A percentile compares a stretch with the other conserved stretches of the same genome.
Conservation (phyloP, 2,113 vertebrate genomes). For the Melanerpes formicivorus region DNA sequence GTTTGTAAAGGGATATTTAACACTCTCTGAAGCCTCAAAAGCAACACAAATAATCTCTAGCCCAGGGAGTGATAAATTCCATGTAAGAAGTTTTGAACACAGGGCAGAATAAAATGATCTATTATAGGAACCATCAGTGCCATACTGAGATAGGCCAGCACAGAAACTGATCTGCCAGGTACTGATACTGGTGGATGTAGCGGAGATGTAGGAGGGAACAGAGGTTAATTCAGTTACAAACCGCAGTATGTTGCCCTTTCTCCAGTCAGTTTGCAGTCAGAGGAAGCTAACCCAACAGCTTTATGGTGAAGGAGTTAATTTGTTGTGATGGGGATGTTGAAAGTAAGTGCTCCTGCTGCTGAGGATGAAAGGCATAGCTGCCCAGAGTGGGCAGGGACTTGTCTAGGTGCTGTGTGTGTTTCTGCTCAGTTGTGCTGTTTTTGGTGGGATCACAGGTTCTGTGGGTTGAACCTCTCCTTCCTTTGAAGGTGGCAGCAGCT, state of each 20-base stretch:
- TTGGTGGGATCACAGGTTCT: neutral
- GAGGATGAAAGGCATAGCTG: neutral
- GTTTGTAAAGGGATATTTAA: neutral
- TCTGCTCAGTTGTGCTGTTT: neutral
- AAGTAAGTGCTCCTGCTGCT: neutral
- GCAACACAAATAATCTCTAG: neutral
- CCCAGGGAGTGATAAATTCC: neutral
- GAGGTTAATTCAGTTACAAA: neutral
- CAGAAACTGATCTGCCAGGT: neutral
- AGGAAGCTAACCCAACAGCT: neutral
- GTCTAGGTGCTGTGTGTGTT: neutral
- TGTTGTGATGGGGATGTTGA: neutral
- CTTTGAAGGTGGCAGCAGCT: neutral
- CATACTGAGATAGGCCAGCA: neutral
- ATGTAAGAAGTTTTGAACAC: neutral
- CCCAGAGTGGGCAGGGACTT: neutral
- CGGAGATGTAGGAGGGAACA: neutral
- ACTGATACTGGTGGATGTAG: accelerated
- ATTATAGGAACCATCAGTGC: neutral
- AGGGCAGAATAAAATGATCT: neutral
- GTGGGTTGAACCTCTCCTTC: neutral
- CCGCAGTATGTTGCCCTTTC: neutral
- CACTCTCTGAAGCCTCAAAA: neutral
- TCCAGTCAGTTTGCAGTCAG: neutral
- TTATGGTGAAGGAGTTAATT: neutral